phyloP scores from a whole-genome alignment of 2,888 invertebrate species.

The Erynnis tages region DNA sequence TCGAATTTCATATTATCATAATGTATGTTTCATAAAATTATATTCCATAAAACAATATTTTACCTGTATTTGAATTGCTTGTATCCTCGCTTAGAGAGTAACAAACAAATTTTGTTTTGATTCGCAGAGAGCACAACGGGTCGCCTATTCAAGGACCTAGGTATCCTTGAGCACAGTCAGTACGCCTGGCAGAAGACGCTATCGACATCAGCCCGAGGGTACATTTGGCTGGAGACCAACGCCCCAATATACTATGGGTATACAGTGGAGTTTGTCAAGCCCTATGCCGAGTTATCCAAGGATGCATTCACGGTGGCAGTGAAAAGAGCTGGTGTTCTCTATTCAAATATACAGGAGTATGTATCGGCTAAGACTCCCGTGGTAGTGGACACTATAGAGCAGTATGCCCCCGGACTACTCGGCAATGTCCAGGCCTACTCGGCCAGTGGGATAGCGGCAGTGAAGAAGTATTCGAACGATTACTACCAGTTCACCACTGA shows the following conservation, averaged over 20 bases:
- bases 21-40: too few relatives aligned
- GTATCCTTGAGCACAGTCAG: constrained; percentile 84
- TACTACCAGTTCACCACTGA: constrained; percentile 78
- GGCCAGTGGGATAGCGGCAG: constrained; percentile 60
- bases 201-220: constrained; percentile 82
- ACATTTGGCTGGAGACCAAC: constrained; percentile 85
- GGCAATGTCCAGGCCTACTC: constrained; percentile 81
- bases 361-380: constrained; percentile 73
- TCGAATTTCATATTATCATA: too few relatives aligned
- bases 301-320: constrained; percentile 79
- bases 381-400: constrained; percentile 79
- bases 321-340: constrained; percentile 76
- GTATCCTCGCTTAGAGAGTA: too few relatives aligned
- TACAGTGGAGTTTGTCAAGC: constrained; percentile 78
- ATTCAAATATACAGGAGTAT: constrained; percentile 73
- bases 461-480: constrained; percentile 71
- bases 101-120: neutral
- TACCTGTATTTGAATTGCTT: too few relatives aligned
- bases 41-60: too few relatives aligned
- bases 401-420: constrained; percentile 87
- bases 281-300: constrained; percentile 82
- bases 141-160: constrained; percentile 83
- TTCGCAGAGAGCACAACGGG: constrained; percentile 84
- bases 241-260: constrained; percentile 85
- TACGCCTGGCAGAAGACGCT: constrained; percentile 83